Evolutionary conservation across 2,113 vertebrate species (phyloP).

Genomic region (Stercorarius parasiticus): DNA sequence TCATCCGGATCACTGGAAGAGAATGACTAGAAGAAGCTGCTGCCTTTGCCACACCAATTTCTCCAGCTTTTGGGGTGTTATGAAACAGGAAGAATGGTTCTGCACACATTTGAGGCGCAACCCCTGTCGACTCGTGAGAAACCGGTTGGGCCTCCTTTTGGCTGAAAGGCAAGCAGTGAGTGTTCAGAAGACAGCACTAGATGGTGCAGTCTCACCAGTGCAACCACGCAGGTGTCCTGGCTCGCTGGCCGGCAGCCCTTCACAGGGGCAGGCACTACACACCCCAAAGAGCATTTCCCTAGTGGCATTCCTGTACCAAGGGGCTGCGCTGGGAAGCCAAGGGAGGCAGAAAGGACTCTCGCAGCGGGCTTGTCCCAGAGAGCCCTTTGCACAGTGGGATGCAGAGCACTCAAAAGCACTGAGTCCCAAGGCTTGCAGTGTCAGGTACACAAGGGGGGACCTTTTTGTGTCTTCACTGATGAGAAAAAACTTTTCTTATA

Average conservation of each 20-base stretch:
- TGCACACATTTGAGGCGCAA: accelerated
- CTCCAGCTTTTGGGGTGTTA: background rate
- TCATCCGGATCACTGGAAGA: no score
- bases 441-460: background rate
- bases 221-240: background rate
- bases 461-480: background rate
- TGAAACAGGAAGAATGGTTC: accelerated
- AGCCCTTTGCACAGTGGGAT: accelerated
- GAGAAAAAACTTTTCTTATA: background rate
- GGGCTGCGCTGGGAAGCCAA: background rate
- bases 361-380: background rate
- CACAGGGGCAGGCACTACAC: accelerated
- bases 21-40: background rate
- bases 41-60: background rate
- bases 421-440: accelerated
- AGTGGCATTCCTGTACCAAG: accelerated
- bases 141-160: accelerated
- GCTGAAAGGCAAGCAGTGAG: background rate
- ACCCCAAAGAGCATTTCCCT: accelerated
- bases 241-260: background rate
- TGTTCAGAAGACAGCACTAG: background rate
- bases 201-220: background rate
- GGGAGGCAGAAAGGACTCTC: background rate
- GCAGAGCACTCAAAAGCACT: background rate
- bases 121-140: accelerated